phyloP scores from a whole-genome alignment of 2,113 vertebrate genomes.

The Micromys minutus region DNA sequence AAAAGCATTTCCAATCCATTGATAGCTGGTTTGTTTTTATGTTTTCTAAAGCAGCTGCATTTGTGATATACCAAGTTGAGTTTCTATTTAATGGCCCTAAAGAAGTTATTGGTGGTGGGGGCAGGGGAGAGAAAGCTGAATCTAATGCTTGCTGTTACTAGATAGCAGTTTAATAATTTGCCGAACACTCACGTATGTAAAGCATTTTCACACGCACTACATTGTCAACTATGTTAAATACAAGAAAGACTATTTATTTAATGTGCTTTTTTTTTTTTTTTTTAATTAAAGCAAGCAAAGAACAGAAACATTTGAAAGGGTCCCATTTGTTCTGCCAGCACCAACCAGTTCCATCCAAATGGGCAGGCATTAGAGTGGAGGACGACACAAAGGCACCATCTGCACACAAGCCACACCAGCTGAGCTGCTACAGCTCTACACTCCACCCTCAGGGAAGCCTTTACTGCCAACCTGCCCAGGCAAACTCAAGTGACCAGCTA shows the following conservation, averaged over 20 bases:
- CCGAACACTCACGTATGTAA: conserved; percentile 1
- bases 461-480: not conserved
- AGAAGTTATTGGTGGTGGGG: not conserved
- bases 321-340: not conserved
- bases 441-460: not conserved
- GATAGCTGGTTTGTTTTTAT: not conserved
- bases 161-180: conserved; percentile 12
- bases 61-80: not conserved
- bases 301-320: not conserved
- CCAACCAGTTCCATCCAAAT: not conserved
- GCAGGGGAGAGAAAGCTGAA: not conserved
- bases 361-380: too few relatives aligned
- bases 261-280: too few relatives aligned
- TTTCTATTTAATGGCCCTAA: not conserved
- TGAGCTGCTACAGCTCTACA: not conserved
- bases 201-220: not conserved
- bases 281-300: not conserved
- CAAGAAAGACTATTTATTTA: not conserved
- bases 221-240: conserved; percentile 5
- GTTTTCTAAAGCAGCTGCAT: conserved; percentile 21
- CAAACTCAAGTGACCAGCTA: not conserved
- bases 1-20: conserved; percentile 19
- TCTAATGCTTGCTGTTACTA: not conserved
- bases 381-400: not conserved
- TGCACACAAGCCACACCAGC: not conserved